phyloP scores from a whole-genome alignment of 1,140 invertebrate genomes.

The Heliconius hermathena region DNA sequence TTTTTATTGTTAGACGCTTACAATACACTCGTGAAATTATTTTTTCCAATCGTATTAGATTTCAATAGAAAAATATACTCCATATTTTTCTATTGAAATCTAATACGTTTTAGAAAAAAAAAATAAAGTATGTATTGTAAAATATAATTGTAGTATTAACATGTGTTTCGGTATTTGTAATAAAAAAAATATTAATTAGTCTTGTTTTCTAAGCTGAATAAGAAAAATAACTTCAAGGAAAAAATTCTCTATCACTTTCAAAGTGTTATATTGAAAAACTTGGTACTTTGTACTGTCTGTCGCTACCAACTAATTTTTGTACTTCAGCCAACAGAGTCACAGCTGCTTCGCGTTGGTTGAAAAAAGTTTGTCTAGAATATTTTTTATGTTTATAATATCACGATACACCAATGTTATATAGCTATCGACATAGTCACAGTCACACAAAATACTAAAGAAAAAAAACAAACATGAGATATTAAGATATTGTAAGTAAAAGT shows the following conservation, averaged over 20 bases:
- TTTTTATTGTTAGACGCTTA: background rate
- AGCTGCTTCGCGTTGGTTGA: background rate
- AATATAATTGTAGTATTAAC: too few species aligned
- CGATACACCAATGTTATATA: background rate
- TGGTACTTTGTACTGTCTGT: background rate
- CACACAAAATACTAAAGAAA: too few species aligned
- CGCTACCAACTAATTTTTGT: background rate
- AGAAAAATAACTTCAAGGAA: background rate
- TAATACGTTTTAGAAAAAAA: too few species aligned
- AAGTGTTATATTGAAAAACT: slow-evolving; percentile 14
- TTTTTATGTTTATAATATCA: background rate
- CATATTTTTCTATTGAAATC: too few species aligned
- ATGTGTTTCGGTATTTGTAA: too few species aligned
- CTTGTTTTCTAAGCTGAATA: background rate
- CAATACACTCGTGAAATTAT: background rate
- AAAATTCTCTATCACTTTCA: background rate
- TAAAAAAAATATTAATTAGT: background rate
- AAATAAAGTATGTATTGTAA: too few species aligned
- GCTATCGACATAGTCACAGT: background rate
- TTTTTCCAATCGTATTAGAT: too few species aligned
- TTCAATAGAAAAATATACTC: too few species aligned
- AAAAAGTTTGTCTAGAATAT: slow-evolving; percentile 6
- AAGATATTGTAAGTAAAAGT: too few species aligned
- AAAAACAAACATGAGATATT: too few species aligned
- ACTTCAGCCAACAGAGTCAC: background rate